phyloP scores from a whole-genome alignment of 2,888 invertebrate genomes.

The Cheilosia vernalis region DNA sequence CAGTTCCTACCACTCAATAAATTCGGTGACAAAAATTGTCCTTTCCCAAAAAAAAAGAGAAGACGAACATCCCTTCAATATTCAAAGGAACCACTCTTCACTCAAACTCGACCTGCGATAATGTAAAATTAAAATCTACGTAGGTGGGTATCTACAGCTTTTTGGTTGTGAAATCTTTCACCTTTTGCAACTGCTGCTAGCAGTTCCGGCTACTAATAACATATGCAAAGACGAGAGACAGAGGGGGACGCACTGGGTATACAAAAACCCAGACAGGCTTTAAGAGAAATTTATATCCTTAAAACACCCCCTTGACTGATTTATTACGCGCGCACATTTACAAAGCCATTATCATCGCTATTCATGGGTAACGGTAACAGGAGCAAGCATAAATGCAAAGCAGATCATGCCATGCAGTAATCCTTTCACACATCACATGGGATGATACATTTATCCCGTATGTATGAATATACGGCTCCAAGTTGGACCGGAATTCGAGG shows the following conservation, averaged over 20 bases:
- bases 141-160: conserved; percentile 21
- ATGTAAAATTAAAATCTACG: conserved; percentile 66
- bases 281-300: conserved; percentile 80
- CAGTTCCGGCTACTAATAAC: conserved; percentile 60
- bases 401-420: conserved; percentile 70
- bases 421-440: conserved; percentile 74
- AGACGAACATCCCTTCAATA: conserved; percentile 53
- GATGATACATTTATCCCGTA: conserved; percentile 58
- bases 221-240: conserved; percentile 53
- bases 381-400: conserved; percentile 66
- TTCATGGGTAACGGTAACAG: conserved; percentile 64
- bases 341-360: conserved; percentile 79
- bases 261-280: conserved; percentile 77
- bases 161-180: conserved; percentile 34
- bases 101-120: conserved; percentile 49
- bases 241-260: conserved; percentile 23
- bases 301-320: conserved; percentile 80
- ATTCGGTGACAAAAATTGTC: conserved; percentile 34
- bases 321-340: conserved; percentile 80
- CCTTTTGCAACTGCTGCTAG: conserved; percentile 26
- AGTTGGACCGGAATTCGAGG: conserved; percentile 60
- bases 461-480: conserved; percentile 7
- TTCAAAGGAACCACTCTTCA: conserved; percentile 33
- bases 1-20: conserved; percentile 70
- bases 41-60: neutral